Conservation (phyloP, 2,113 vertebrate species). For the Hippocampus zosterae region DNA sequence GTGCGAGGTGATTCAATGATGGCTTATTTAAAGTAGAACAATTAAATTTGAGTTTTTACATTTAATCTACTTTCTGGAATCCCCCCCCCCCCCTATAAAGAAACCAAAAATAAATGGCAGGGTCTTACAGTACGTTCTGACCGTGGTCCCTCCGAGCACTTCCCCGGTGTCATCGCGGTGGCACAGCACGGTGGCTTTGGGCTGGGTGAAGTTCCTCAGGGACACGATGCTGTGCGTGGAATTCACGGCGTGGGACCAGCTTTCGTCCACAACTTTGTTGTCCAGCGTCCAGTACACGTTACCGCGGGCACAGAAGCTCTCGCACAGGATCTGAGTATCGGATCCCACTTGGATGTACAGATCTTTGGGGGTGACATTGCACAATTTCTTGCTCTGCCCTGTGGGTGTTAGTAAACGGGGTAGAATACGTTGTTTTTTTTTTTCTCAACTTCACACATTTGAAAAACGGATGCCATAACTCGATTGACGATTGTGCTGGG, state of each 20-base stretch:
- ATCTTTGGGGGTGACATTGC: conserved; percentile 40
- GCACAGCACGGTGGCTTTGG: conserved; percentile 27
- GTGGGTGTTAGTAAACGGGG: background rate
- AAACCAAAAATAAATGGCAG: background rate
- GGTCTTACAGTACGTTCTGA: conserved; percentile 52
- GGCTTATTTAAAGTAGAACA: too few species aligned
- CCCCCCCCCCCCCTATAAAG: too few species aligned
- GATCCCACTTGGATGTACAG: conserved; percentile 38
- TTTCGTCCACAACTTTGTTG: background rate
- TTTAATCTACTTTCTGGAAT: too few species aligned
- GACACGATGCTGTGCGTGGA: conserved; percentile 31
- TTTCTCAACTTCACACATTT: too few species aligned
- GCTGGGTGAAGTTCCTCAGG: conserved; percentile 43
- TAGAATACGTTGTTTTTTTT: background rate
- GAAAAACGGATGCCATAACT: background rate
- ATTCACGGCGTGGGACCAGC: conserved; percentile 21
- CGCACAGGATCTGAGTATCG: conserved; percentile 21
- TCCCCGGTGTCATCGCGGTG: background rate
- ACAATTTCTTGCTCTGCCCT: conserved; percentile 25
- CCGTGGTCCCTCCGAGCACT: conserved; percentile 44
- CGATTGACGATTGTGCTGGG: background rate
- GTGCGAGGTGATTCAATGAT: too few species aligned
- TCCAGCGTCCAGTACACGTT: conserved; percentile 51
- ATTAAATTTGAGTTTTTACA: too few species aligned
- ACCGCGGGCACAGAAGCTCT: conserved; percentile 12